phyloP scores from a whole-genome alignment of 2,797 vertebrate genomes.

The Tapera naevia region DNA sequence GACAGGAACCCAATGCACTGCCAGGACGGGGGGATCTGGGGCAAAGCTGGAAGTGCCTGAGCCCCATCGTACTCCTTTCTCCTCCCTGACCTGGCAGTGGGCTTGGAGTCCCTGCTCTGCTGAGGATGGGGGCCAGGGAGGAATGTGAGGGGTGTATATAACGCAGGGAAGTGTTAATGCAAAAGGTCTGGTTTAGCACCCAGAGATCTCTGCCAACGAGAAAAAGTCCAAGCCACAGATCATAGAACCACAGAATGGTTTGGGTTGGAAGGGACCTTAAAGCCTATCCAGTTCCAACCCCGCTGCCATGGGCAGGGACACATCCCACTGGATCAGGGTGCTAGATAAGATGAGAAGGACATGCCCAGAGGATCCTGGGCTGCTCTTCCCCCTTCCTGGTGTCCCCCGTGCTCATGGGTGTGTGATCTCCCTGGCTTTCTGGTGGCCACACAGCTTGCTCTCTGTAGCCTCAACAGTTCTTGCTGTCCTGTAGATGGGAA shows the following conservation, averaged over 20 bases:
- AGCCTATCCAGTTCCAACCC: too few species aligned
- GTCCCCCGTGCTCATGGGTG: fast-evolving
- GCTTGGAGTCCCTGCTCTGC: neutral
- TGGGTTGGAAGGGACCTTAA: too few species aligned
- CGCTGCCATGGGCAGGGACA: too few species aligned
- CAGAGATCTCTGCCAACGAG: neutral
- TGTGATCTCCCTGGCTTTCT: neutral
- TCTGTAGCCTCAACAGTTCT: neutral
- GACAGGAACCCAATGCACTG: neutral
- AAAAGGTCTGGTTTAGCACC: neutral
- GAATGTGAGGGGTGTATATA: fast-evolving
- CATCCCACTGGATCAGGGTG: too few species aligned
- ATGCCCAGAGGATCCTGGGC: neutral
- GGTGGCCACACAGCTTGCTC: neutral
- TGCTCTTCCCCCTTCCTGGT: neutral
- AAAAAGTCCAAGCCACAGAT: neutral
- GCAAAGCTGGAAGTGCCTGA: neutral
- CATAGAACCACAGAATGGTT: too few species aligned
- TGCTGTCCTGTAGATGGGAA: neutral
- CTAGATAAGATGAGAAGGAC: fast-evolving
- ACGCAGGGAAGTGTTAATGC: fast-evolving
- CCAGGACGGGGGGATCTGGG: neutral
- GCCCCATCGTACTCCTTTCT: neutral
- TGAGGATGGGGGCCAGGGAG: fast-evolving
- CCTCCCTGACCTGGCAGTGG: neutral